Evolutionary conservation across 2,797 vertebrate genomes (phyloP), one percentile per base, ranked within the genome.

Genomic region (Crocidura indochinensis): DNA sequence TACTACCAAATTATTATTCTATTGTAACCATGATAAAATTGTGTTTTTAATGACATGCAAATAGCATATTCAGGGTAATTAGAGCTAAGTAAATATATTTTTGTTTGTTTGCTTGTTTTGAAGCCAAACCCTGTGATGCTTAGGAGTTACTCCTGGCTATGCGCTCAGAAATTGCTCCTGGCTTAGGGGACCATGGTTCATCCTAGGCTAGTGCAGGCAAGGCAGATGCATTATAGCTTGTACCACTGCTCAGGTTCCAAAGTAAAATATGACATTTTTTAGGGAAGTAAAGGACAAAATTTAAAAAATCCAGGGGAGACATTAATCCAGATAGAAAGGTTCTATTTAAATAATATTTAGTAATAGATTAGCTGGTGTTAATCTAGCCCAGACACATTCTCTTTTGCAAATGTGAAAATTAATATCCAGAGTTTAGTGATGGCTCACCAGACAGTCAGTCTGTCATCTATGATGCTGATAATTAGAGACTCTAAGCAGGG

Each of bases 1-100:
- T 94, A 93, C 92, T 93, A 95, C 74, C 90, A n/a, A 44, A 92
- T 84, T 49, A 64, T 85, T 92, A 77, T 80, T 90, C 38, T 60
- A 20, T 46, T 69, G 10, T 24, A 91, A 17, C 38, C 31, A 71
- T 56, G 46, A 95, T 92, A 79, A 87, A 89, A 87, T 83, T 79
- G 44, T 88, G 14, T 60, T 84, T 91, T 94, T 89, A 64, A 92
- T 92, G 65, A 88, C 89, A 53, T 73, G 82, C 19, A 85, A 82
- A 92, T 89, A 64, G 27, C n/a, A 29, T 73, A 89, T 67, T 94
- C 85, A 74, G 24, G 27, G 65, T 87, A 68, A 91, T 92, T 92
- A 85, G 88, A 89, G 15, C 44, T 92, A 93, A 93, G 47, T 31
- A 90, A 75, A 87, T 84, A 74, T 89, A 87, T 92, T 85, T 38